A percentile compares a stretch with the other conserved stretches of the same genome.
These are phyloP conservation scores for Saturnia pavonia DNA, from an alignment of 2,888 invertebrate species.

Conservation along the genomic window DNA sequence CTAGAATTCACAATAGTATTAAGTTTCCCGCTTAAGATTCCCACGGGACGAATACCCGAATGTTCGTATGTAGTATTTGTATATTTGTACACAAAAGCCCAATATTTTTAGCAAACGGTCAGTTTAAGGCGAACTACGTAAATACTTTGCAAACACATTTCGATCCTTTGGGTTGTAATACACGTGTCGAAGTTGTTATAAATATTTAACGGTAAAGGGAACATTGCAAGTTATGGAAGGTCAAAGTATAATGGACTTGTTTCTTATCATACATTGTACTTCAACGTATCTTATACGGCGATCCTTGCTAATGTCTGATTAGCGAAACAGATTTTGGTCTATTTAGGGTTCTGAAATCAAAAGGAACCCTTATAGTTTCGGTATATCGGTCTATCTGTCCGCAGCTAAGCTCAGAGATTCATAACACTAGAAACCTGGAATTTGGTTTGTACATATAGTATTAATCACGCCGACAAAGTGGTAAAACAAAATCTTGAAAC, in stretches of 20 bases:
- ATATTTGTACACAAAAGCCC: conserved; percentile 5
- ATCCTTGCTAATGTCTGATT: background rate
- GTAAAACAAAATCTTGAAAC: too few relatives aligned
- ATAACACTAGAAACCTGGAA: too few relatives aligned
- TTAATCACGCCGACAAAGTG: too few relatives aligned
- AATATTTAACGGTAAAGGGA: conserved; percentile 2
- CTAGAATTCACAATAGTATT: background rate
- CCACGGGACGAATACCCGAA: background rate
- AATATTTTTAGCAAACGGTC: background rate
- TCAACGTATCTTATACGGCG: background rate
- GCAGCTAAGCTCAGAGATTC: too few relatives aligned
- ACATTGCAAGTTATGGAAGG: background rate
- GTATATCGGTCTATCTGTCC: too few relatives aligned
- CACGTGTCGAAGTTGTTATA: conserved; percentile 9
- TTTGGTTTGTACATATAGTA: too few relatives aligned
- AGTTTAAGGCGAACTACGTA: background rate
- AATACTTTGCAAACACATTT: conserved; percentile 6
- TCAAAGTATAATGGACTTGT: background rate
- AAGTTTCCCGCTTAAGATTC: background rate
- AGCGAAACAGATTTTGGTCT: background rate
- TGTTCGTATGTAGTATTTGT: background rate
- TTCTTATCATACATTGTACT: background rate
- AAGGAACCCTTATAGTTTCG: too few relatives aligned
- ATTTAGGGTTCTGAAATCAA: too few relatives aligned
- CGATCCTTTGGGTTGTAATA: conserved; percentile 9